Conservation (phyloP, 2,113 vertebrate species). For the Porphyrio hochstetteri region DNA sequence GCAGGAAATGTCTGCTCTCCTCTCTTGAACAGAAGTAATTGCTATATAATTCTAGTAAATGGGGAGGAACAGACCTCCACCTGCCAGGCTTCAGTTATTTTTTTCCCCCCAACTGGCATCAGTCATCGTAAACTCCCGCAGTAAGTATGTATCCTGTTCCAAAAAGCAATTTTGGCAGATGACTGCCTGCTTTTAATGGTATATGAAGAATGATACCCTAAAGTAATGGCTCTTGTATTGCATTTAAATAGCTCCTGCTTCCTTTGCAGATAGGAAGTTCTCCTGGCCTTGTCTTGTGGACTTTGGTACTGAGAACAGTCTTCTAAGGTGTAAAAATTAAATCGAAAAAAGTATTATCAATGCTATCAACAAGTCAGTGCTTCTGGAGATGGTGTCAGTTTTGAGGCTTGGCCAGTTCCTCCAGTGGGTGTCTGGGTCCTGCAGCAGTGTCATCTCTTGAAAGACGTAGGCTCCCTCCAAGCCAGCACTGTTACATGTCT, state of each 20-base stretch:
- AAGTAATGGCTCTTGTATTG: not conserved
- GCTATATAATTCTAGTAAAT: not conserved
- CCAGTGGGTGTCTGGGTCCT: not conserved
- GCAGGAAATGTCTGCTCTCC: not conserved
- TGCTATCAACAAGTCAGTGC: not conserved
- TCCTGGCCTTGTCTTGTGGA: not conserved
- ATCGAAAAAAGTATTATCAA: not conserved
- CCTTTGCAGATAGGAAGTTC: not conserved
- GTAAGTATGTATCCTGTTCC: not conserved
- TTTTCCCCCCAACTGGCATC: not conserved
- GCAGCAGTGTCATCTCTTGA: not conserved
- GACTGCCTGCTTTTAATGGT: not conserved
- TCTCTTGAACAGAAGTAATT: slow-evolving; percentile 10
- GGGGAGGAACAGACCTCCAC: not conserved
- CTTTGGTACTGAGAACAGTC: not conserved
- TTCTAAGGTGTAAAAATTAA: not conserved
- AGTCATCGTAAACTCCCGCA: not conserved
- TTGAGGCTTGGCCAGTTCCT: not conserved
- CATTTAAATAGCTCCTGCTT: not conserved
- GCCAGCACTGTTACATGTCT: not conserved
- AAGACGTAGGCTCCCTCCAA: not conserved
- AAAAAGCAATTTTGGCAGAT: not conserved
- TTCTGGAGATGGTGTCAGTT: not conserved
- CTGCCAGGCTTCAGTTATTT: not conserved
- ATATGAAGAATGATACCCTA: not conserved